Evolutionary conservation across 2,113 vertebrate genomes (phyloP).

Genomic region (Salvelinus fontinalis): DNA sequence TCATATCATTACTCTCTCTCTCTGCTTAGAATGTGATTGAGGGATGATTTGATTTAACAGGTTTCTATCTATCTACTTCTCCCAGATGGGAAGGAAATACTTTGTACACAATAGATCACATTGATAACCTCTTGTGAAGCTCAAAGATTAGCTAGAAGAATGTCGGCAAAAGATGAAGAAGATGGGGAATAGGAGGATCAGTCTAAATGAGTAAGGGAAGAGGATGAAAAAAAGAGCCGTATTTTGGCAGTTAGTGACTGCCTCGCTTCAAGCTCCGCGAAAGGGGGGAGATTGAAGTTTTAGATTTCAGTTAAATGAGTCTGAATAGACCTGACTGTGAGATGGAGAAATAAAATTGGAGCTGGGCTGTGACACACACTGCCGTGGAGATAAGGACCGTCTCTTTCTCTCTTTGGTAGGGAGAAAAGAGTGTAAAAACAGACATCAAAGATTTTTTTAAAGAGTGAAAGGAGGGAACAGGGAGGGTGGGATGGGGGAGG

Average conservation of each 20-base stretch:
- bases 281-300: conserved; percentile 28
- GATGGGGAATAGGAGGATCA: conserved; percentile 16
- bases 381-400: conserved; percentile 64
- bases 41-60: not conserved
- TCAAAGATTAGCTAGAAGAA: conserved; percentile 23
- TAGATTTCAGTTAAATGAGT: conserved; percentile 41
- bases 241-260: conserved; percentile 2
- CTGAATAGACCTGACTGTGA: conserved; percentile 42
- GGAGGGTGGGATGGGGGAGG: not conserved
- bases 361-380: conserved; percentile 69
- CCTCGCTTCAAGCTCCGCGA: conserved; percentile 18
- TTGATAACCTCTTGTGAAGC: conserved; percentile 22
- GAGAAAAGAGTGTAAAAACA: conserved; percentile 78
- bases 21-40: conserved; percentile 2
- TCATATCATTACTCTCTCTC: conserved; percentile 4
- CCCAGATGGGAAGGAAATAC: conserved; percentile 3
- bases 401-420: conserved; percentile 73
- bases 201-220: conserved; percentile 31
- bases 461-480: conserved; percentile 50
- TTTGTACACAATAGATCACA: conserved; percentile 12
- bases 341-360: conserved; percentile 45
- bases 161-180: conserved; percentile 20
- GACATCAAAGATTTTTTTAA: conserved; percentile 76
- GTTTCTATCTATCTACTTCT: conserved; percentile 4
- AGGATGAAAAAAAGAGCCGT: conserved; percentile 12